phyloP scores from a whole-genome alignment of 1,140 invertebrate genomes.

The Aricia agestis region DNA sequence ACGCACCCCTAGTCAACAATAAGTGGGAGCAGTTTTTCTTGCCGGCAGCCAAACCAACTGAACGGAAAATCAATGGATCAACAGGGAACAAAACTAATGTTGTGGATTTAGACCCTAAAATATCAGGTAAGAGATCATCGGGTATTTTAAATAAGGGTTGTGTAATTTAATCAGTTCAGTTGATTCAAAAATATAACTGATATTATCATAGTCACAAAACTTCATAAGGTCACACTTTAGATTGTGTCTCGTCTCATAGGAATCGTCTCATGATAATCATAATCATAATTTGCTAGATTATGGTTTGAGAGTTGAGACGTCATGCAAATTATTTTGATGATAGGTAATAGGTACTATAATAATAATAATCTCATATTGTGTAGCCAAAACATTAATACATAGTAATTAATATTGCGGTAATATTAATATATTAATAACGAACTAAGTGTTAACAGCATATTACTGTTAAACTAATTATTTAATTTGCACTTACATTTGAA shows the following conservation, averaged over 20 bases:
- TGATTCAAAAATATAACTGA: no score
- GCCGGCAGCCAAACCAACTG: constrained; percentile 6
- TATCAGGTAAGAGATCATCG: constrained; percentile 32
- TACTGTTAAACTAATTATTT: constrained; percentile 6
- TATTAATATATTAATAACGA: not conserved
- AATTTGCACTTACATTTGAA: constrained; percentile 1
- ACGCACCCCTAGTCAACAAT: constrained; percentile 23
- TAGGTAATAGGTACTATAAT: no score
- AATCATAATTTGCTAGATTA: no score
- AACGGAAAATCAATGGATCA: constrained; percentile 22
- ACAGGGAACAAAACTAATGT: constrained; percentile 27
- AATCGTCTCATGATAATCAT: no score
- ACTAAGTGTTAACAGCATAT: not conserved
- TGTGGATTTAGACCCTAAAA: constrained; percentile 43
- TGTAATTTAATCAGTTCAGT: no score
- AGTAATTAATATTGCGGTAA: not conserved
- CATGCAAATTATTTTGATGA: no score
- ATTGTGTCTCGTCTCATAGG: no score
- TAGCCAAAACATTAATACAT: not conserved
- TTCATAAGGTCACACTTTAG: no score
- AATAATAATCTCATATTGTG: no score
- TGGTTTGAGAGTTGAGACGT: no score
- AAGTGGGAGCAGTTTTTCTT: constrained; percentile 7
- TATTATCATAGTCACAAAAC: no score
- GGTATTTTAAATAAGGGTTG: no score